phyloP scores from a whole-genome alignment of 2,113 vertebrate genomes.

The Cnemophilus loriae region DNA sequence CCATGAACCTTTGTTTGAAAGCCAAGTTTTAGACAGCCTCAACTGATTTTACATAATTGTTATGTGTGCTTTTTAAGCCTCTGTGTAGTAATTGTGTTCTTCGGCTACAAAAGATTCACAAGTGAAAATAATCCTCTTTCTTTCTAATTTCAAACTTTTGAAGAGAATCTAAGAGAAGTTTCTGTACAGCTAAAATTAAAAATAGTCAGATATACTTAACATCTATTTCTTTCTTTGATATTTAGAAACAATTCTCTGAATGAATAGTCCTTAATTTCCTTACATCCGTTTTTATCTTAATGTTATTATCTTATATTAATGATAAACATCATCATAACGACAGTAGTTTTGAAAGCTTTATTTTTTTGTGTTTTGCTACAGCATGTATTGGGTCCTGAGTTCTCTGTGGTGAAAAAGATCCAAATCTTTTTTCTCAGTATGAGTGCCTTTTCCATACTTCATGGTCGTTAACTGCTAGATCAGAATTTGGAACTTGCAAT shows the following conservation, averaged over 20 bases:
- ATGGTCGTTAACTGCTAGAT: background rate
- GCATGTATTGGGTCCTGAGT: background rate
- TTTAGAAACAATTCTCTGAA: background rate
- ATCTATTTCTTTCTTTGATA: background rate
- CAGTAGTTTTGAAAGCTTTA: background rate
- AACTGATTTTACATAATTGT: slow-evolving; percentile 13
- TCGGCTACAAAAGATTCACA: background rate
- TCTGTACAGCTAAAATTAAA: background rate
- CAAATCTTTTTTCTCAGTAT: background rate
- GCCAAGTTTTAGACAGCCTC: slow-evolving; percentile 11
- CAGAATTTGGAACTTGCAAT: background rate
- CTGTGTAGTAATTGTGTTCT: background rate
- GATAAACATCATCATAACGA: background rate
- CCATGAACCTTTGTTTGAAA: slow-evolving; percentile 30
- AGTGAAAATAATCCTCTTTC: background rate
- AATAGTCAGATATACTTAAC: background rate
- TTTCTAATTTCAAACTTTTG: background rate
- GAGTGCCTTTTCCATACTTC: background rate
- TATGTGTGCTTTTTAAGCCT: background rate
- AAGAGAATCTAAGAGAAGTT: background rate
- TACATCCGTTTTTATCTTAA: background rate
- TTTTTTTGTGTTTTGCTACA: background rate
- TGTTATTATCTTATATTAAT: background rate
- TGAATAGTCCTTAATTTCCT: background rate
- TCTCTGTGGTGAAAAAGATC: background rate